Conservation (phyloP, 2,113 vertebrate species). For the Eurypyga helias region DNA sequence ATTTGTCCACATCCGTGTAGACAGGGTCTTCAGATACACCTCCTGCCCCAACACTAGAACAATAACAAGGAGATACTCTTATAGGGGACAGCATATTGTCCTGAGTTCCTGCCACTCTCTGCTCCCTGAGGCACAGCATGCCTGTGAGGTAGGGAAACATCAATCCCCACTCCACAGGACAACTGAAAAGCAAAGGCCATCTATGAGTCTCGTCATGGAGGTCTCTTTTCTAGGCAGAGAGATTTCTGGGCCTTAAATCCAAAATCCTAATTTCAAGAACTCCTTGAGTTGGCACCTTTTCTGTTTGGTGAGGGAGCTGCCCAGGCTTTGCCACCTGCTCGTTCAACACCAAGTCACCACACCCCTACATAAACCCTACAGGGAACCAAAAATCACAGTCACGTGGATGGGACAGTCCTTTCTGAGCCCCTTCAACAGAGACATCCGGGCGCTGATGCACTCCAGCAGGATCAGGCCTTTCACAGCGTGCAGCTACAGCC, state of each 20-base stretch:
- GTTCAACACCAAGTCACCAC: background rate
- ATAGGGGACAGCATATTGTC: background rate
- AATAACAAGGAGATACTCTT: background rate
- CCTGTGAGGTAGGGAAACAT: background rate
- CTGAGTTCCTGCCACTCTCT: background rate
- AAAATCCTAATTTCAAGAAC: background rate
- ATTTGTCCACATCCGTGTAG: background rate
- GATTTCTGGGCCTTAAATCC: background rate
- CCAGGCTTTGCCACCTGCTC: background rate
- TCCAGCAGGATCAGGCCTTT: background rate
- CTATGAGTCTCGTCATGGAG: background rate
- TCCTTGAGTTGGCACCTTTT: background rate
- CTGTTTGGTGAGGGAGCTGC: background rate
- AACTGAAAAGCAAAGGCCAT: background rate
- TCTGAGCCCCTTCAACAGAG: background rate
- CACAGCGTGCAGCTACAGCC: background rate
- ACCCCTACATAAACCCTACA: background rate
- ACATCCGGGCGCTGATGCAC: background rate
- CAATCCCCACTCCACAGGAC: background rate
- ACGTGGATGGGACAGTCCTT: background rate
- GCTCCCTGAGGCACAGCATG: background rate
- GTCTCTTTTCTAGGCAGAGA: fast-evolving
- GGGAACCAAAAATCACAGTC: background rate
- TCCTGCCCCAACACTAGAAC: background rate
- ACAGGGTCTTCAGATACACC: background rate